phyloP scores from a whole-genome alignment of 2,113 vertebrate species.

The Pygoscelis adeliae region DNA sequence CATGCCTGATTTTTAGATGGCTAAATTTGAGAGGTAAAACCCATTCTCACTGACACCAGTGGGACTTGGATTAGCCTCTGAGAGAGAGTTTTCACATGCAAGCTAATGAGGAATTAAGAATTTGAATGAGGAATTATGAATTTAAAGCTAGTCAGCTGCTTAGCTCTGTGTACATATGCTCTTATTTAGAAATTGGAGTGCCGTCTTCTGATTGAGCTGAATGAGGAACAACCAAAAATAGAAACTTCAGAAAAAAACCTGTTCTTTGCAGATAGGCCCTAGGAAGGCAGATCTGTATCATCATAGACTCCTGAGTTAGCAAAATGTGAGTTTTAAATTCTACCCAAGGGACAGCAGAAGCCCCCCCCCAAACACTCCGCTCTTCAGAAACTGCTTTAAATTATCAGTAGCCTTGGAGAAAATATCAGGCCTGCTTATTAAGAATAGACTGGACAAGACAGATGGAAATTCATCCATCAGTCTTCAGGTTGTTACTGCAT shows the following conservation, averaged over 20 bases:
- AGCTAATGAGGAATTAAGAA: slow-evolving; percentile 16
- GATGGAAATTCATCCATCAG: neutral
- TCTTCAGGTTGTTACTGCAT: neutral
- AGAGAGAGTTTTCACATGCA: neutral
- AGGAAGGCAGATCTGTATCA: neutral
- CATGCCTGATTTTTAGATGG: neutral
- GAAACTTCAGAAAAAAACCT: neutral
- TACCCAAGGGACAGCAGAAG: neutral
- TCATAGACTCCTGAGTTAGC: neutral
- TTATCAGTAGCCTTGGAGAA: neutral
- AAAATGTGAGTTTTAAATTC: neutral
- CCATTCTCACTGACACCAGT: neutral
- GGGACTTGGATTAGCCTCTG: neutral
- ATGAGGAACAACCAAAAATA: neutral
- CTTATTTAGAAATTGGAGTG: neutral
- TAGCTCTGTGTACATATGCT: neutral
- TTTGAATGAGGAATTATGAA: neutral
- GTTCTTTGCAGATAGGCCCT: neutral
- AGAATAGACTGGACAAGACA: neutral
- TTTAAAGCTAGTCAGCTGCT: slow-evolving; percentile 1
- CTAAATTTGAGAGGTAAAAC: slow-evolving; percentile 24
- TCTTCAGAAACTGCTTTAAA: neutral
- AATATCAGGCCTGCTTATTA: neutral
- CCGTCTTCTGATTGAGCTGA: neutral
- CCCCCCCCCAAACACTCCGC: accelerated